Evolutionary conservation across 1,140 invertebrate species (phyloP), one percentile per base, ranked within the genome.

Genomic region (Drosophila nasuta): DNA sequence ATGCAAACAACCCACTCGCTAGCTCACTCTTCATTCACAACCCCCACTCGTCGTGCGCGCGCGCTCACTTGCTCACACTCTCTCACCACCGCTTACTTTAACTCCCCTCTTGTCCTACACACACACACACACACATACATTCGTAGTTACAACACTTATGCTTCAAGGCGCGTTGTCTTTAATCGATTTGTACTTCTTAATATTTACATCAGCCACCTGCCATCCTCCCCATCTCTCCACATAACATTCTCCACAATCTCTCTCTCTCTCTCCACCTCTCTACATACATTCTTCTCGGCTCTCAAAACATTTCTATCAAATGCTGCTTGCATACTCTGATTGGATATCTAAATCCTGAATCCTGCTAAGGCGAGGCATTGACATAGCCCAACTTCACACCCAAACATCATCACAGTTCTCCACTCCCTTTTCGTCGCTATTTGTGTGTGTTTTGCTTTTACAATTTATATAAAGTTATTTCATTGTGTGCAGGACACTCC

Each of bases 151-250:
- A 82, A 59, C 72, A 69, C 77, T 69, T 80, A 75, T 33, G 69
- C 83, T 73, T 43, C 65, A 74, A 64, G 65, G 64, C 60, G 76
- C 72, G 81, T 72, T 88, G 85, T 79, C 85, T 88, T 88, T 88
- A 88, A 88, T 88, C 85, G 85, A 89, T 89, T 89, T 90, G 81
- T 90, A 90, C 81, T 85, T 89, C 78, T 88, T 88, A 72, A 89
- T 85, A 89, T 90, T 89, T 85, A 89, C 85, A 88, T 78, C 74
- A 77, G 48, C 52, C 66, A 63, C 46, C 45, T 58, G 38, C 59
- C 63, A 51, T 30, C 66, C 60, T 28, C 15, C 33, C 43, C 54
- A n/a, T 20, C 54, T 20, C 25, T 74, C 5, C 30, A 56, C 46
- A 51, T 52, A 3, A 13, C 41, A 43, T 43, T 35, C 11, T 8